Evolutionary conservation across 2,888 invertebrate genomes (phyloP).

Genomic region (Monochamus alternatus): DNA sequence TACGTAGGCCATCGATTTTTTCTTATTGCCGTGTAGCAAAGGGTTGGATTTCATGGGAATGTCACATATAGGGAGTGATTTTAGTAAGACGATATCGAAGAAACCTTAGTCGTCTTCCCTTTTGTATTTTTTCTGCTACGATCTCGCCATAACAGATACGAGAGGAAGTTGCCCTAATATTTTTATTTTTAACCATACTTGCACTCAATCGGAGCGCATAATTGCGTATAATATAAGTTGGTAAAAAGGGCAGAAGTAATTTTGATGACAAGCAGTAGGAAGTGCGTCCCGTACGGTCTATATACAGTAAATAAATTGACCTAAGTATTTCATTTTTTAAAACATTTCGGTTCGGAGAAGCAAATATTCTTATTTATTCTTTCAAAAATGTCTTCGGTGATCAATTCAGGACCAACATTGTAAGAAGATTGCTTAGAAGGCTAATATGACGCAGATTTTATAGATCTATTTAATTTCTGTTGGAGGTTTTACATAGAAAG

Average conservation of each 20-base stretch:
- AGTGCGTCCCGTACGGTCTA: neutral
- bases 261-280: neutral
- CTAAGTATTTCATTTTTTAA: no score
- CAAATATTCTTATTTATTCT: no score
- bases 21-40: constrained; percentile 32
- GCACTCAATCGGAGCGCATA: neutral
- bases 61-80: constrained; percentile 50
- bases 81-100: constrained; percentile 49
- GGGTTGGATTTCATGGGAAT: constrained; percentile 59
- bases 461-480: no score
- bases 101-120: constrained; percentile 51
- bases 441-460: no score
- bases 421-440: no score
- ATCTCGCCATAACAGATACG: constrained; percentile 30
- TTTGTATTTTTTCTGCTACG: constrained; percentile 38
- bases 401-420: no score
- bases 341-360: no score
- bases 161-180: constrained; percentile 46
- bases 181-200: constrained; percentile 31
- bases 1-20: constrained; percentile 28
- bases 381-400: no score
- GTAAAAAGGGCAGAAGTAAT: neutral
- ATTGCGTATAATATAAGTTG: neutral
- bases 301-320: neutral
- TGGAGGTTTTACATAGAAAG: no score